Conservation (phyloP, 2,888 invertebrate species). For the Clusia tigrina region DNA sequence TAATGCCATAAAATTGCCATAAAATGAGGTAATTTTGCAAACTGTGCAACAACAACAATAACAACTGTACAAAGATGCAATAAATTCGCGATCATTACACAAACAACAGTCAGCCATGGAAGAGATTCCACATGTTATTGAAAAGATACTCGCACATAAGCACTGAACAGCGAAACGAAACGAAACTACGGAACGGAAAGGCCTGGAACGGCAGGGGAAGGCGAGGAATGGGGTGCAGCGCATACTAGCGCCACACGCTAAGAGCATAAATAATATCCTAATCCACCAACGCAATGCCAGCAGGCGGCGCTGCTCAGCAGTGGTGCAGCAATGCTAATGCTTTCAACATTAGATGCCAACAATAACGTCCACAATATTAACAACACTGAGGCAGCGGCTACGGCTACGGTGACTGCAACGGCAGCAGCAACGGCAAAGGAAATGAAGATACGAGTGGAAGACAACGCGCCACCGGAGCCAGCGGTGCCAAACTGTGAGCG, state of each 20-base stretch:
- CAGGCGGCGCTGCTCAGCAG: not conserved
- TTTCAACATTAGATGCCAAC: slow-evolving; percentile 16
- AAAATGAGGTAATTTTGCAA: not conserved
- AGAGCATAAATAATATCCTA: slow-evolving; percentile 6
- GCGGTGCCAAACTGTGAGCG: no score
- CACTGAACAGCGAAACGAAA: no score
- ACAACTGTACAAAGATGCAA: slow-evolving; percentile 1
- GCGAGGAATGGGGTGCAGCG: not conserved
- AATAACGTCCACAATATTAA: slow-evolving; percentile 37
- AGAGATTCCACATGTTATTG: not conserved
- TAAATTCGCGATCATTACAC: not conserved
- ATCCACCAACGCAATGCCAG: slow-evolving; percentile 10
- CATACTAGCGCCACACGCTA: not conserved
- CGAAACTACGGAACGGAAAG: no score
- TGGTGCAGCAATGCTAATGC: not conserved
- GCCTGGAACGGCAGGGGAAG: no score
- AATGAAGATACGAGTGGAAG: no score
- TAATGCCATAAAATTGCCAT: not conserved
- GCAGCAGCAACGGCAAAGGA: no score
- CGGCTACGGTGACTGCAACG: slow-evolving; percentile 29
- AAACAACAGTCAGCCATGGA: not conserved
- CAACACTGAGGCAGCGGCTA: slow-evolving; percentile 38
- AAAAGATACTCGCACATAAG: no score
- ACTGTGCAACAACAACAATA: not conserved
- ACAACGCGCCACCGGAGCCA: not conserved